Percentiles rank a stretch among this genome's conserved stretches.
Evolutionary conservation across 2,888 invertebrate species (phyloP).

Genomic region (Imbricaverruca yamaguchii): DNA sequence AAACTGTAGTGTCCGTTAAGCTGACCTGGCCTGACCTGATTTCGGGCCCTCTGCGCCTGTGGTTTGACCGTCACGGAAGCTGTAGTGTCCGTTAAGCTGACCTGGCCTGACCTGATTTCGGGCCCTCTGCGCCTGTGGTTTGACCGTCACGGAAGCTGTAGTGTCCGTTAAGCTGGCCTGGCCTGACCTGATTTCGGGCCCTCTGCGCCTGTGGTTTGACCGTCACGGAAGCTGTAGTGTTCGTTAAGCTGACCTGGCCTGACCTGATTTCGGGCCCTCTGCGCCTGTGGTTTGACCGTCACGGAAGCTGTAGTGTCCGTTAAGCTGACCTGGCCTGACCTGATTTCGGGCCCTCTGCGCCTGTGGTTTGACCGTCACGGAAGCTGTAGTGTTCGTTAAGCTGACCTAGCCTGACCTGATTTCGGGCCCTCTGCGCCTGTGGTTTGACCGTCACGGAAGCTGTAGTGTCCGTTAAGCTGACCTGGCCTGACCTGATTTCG

Average conservation of each 20-base stretch:
- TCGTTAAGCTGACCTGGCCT: no score
- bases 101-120: no score
- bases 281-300: slow-evolving; percentile 49
- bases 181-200: no score
- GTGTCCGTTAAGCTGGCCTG: no score
- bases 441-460: slow-evolving; percentile 58
- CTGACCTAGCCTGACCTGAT: not conserved
- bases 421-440: slow-evolving; percentile 40
- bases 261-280: slow-evolving; percentile 41
- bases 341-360: no score
- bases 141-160: slow-evolving; percentile 31
- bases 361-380: slow-evolving; percentile 31
- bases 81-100: not conserved
- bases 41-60: slow-evolving; percentile 44
- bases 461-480: not conserved
- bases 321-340: no score
- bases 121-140: no score
- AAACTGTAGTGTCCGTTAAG: slow-evolving; percentile 83
- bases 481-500: not conserved
- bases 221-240: no score
- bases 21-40: not conserved
- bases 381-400: no score
- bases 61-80: slow-evolving; percentile 58
- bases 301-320: slow-evolving; percentile 49
- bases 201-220: no score